These are phyloP conservation scores for Virgularia gustaviana DNA, from an alignment of 92 coral and sea anemone genomes.

Conservation along the genomic window DNA sequence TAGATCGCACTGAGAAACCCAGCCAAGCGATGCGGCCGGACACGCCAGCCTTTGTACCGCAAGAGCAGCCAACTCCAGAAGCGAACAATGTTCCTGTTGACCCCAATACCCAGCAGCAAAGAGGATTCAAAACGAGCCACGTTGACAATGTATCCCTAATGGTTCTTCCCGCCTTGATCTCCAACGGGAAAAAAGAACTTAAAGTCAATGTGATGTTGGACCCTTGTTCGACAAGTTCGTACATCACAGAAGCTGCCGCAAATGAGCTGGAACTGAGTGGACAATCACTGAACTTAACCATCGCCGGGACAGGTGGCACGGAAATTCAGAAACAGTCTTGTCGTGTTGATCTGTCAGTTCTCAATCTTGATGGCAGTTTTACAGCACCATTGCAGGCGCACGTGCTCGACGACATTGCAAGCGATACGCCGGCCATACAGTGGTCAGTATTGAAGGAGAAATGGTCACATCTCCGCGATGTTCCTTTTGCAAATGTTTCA, in stretches of 20 bases:
- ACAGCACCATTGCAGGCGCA: conserved; percentile 27
- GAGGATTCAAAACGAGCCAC: neutral
- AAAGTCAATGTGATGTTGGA: conserved; percentile 3
- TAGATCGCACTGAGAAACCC: neutral
- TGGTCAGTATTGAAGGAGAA: conserved; percentile 53
- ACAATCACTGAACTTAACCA: conserved; percentile 10
- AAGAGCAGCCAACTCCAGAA: neutral
- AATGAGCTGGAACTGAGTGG: conserved; percentile 35
- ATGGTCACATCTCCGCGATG: conserved; percentile 38
- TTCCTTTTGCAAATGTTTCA: conserved; percentile 44
- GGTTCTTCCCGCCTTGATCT: conserved; percentile 8
- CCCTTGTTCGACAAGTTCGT: conserved; percentile 17
- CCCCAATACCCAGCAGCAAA: neutral
- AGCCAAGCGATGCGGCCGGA: neutral
- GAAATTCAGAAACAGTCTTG: conserved; percentile 30
- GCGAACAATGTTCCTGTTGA: neutral
- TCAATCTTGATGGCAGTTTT: conserved; percentile 22
- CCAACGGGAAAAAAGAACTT: neutral
- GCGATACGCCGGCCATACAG: conserved; percentile 53
- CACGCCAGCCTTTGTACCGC: too few relatives aligned
- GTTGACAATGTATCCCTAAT: conserved; percentile 16
- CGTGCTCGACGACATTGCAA: conserved; percentile 44
- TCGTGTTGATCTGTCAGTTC: conserved; percentile 14
- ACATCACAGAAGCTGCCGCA: conserved; percentile 21
- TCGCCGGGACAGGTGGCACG: conserved; percentile 32